A percentile compares a stretch with the other conserved stretches of the same genome.
phyloP scores from a whole-genome alignment of 2,113 vertebrate genomes.

The Xiphophorus hellerii region DNA sequence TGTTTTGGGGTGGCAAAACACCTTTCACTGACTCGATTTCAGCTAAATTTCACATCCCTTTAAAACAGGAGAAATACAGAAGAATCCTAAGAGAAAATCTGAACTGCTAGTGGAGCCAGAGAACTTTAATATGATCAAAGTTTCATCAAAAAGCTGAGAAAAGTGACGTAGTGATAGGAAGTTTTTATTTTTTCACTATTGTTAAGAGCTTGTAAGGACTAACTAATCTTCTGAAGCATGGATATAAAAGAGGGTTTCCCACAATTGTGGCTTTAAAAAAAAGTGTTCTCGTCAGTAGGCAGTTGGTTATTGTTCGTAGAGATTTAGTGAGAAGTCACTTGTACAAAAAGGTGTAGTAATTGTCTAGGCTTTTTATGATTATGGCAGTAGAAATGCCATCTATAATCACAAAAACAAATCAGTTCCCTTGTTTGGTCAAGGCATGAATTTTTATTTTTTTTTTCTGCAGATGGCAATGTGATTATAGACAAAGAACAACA shows the following conservation, averaged over 20 bases:
- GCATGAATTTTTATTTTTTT: neutral
- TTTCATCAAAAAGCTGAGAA: neutral
- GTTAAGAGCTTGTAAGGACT: too few relatives aligned
- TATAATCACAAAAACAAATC: constrained; percentile 11
- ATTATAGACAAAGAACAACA: constrained; percentile 1
- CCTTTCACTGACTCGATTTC: neutral
- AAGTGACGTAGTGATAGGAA: neutral
- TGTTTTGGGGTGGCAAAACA: neutral
- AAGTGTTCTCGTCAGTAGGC: too few relatives aligned
- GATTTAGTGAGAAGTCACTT: neutral
- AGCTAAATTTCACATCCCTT: neutral
- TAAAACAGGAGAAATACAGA: neutral
- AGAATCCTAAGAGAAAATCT: neutral
- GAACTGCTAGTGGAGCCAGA: neutral
- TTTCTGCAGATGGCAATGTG: constrained; percentile 7
- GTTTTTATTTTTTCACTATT: too few relatives aligned
- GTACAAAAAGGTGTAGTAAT: too few relatives aligned
- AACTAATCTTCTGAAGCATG: too few relatives aligned
- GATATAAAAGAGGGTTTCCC: too few relatives aligned
- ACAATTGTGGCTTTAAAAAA: too few relatives aligned
- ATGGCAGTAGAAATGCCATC: neutral
- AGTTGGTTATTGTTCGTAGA: neutral
- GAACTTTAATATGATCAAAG: neutral
- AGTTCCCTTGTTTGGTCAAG: neutral
- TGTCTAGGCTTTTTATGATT: neutral